Base-by-base conservation (phyloP, 1,140 invertebrate genomes). In the Drosophila burlai region DNA sequence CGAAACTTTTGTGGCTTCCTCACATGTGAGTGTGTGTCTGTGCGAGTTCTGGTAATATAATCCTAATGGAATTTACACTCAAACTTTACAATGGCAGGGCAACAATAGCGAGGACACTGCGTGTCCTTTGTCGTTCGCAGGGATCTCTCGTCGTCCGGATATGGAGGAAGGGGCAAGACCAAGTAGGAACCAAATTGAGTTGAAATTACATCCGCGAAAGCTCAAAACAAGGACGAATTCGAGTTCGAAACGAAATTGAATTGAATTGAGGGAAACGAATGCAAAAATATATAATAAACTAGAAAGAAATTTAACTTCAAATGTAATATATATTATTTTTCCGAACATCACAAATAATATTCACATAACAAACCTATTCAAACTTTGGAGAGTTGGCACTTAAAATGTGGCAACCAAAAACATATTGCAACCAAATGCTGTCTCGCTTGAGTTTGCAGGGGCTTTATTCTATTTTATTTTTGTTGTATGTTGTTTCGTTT, bases 11-110 rank as follows among this genome's bases (percentile, higher is more conserved):
- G 83, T 61, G 83, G 83, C 76, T 87, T 80, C 80, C 40, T 50
- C 54, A 40, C 24, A 8, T 68, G 40, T 29, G 40, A 49, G 66
- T 59, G 58, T 66, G 71, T 36, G 38, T n/a, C 54, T 49, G 36
- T 64, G 52, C 50, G 31, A 34, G 45, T 75, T 31, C 50, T 54
- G 21, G 85, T 89, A 89, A 89, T 85, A 89, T 89, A 89, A 89
- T 89, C 85, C 85, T 89, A 89, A 89, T 89, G 85, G 85, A 89
- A 89, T 89, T 89, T 89, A 85, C 85, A 85, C 81, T 90, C 64
- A 77, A 90, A 89, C 82, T 76, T 82, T 76, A 83, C 76, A 86
- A 81, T 72, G 45, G 47, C 55, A 42, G 60, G 75, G 49, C 76
- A 77, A 76, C 76, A 80, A 83, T 66, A 31, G 57, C 45, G n/a